phyloP scores from a whole-genome alignment of 2,797 vertebrate genomes.

The Adelosebastes latens region DNA sequence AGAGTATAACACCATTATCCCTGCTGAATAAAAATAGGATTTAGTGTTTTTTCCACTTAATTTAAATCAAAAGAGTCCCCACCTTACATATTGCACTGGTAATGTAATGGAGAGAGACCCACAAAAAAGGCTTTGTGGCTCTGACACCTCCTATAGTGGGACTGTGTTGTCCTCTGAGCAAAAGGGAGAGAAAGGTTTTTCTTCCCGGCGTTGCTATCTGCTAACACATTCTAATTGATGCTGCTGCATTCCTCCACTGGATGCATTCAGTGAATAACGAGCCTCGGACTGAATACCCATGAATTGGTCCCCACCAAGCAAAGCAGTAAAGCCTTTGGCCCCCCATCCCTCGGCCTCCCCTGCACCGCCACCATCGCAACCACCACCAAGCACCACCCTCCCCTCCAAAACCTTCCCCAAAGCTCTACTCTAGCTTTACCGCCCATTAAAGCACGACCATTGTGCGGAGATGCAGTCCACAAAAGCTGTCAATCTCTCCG shows the following conservation, averaged over 20 bases:
- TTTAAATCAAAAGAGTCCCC: constrained; percentile 99
- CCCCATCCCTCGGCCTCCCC: constrained; percentile 79
- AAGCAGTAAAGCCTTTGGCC: constrained; percentile 94
- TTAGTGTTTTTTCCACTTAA: constrained; percentile 99
- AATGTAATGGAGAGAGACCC: constrained; percentile 93
- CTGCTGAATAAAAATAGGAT: constrained; percentile 97
- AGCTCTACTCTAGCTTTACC: constrained; percentile 86
- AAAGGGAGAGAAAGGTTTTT: constrained; percentile 93
- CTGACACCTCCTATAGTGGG: constrained; percentile 96
- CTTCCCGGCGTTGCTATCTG: constrained; percentile 94
- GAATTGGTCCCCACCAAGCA: constrained; percentile 97
- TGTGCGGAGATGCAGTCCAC: constrained; percentile 92
- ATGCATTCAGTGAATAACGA: constrained; percentile 99
- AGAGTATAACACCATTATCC: constrained; percentile 91
- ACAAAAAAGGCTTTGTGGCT: constrained; percentile 97
- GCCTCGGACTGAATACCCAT: constrained; percentile 92
- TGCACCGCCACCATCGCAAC: constrained; percentile 70
- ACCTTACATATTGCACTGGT: constrained; percentile 99
- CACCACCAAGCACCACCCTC: constrained; percentile 80
- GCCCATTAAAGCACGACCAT: constrained; percentile 98
- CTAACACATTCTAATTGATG: constrained; percentile 99
- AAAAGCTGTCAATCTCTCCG: constrained; percentile 99
- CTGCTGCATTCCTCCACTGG: constrained; percentile 95
- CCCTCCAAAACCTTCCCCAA: constrained; percentile 77
- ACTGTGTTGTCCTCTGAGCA: constrained; percentile 89